Base-by-base conservation (phyloP, 2,888 invertebrate species). In the Baronia brevicornis region DNA sequence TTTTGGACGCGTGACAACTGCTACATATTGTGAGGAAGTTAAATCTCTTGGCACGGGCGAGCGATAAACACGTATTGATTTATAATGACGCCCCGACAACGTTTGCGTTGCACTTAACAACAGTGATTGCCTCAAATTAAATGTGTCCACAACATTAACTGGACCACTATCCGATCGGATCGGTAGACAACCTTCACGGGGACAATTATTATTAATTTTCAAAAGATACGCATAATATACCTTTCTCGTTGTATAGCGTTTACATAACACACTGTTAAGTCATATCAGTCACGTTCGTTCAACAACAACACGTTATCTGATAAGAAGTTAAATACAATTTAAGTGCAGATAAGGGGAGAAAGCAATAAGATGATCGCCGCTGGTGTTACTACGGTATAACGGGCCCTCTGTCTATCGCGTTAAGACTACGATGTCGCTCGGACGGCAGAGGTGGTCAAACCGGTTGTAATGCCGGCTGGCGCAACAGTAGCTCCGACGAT, bases 401-500 rank as follows among this genome's bases (percentile, higher is more conserved):
- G 39, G 52, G 41, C 44, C 36, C 38, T 48, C 37, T 22, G 43
- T 21, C 51, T 49, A 51, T 64, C 48, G 60, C 53, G 54, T 61
- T 65, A 62, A 63, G 54, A 56, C 59, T 61, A 59, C 59, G 65
- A 65, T 66, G 63, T 65, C 56, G 69, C 62, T 56, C 61, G 60
- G 67, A 67, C 60, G 71, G 62, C 54, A 60, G 55, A 56, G 68
- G 71, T 53, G 51, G 69, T 57, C 48, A 48, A 61, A 82, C 80
- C 77, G 77, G 80, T 79, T 67, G 42, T 47, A 51, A 43, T 46
- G 44, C 50, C 49, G 55, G 51, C 53, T 62, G 54, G 55, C 59
- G 66, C 68, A 71, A 75, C 80, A 73, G 82, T 78, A 79, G 79
- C 75, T 57, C 63, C 62, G 60, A 69, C 69, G 72, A 73, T 69